Conservation (phyloP, 1,140 invertebrate genomes). For the Tribolium madens region DNA sequence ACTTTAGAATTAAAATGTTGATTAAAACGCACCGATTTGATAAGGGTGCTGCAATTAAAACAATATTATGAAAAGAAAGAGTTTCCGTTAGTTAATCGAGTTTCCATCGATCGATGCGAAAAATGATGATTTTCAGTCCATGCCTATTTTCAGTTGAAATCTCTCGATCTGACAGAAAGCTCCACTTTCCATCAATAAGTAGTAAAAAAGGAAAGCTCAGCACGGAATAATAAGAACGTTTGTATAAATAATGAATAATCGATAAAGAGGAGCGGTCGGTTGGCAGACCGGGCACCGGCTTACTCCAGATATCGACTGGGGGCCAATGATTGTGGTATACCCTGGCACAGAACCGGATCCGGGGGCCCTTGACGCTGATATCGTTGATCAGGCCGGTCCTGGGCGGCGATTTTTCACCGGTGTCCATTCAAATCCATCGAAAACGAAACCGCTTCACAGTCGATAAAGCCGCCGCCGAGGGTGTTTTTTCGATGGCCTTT, state of each 20-base stretch:
- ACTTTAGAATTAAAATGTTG: too few species aligned
- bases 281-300: slow-evolving; percentile 60
- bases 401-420: slow-evolving; percentile 4
- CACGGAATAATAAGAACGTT: slow-evolving; percentile 64
- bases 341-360: slow-evolving; percentile 36
- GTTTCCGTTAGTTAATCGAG: slow-evolving; percentile 27
- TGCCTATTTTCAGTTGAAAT: neutral
- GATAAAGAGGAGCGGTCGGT: slow-evolving; percentile 59
- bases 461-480: slow-evolving; percentile 3
- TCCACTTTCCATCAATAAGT: slow-evolving; percentile 36
- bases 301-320: slow-evolving; percentile 63
- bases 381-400: neutral
- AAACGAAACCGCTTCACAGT: slow-evolving; percentile 3
- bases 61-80: neutral
- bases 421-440: slow-evolving; percentile 4
- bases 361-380: neutral
- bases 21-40: too few species aligned
- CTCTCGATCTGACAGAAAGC: slow-evolving; percentile 31
- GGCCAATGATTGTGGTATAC: slow-evolving; percentile 41
- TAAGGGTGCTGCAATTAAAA: neutral
- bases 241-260: slow-evolving; percentile 66
- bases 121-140: neutral
- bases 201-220: slow-evolving; percentile 55
- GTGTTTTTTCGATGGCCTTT: slow-evolving; percentile 5
- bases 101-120: neutral